phyloP scores from a whole-genome alignment of 2,888 invertebrate species.

The Prenolepis imparis region DNA sequence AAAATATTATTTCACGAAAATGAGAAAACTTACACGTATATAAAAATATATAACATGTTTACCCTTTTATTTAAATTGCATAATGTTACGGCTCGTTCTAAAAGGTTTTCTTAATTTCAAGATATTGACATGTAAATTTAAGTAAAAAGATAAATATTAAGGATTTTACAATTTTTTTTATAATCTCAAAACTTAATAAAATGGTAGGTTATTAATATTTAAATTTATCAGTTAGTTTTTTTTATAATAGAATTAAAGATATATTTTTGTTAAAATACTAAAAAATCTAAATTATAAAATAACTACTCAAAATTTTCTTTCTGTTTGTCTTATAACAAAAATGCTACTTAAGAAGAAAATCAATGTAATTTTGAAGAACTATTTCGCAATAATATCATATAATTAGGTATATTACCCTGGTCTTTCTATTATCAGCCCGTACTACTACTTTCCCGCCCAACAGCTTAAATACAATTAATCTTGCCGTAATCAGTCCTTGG shows the following conservation, averaged over 20 bases:
- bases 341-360: not conserved
- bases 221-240: no score
- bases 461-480: not conserved
- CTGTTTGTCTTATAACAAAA: not conserved
- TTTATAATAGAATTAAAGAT: no score
- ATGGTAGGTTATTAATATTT: not conserved
- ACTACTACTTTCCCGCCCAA: not conserved
- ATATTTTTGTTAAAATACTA: no score
- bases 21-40: not conserved
- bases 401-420: not conserved
- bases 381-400: not conserved
- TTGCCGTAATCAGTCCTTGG: not conserved
- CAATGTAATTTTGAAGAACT: not conserved
- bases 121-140: not conserved
- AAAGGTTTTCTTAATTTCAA: not conserved
- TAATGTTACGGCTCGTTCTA: not conserved
- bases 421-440: not conserved
- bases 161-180: not conserved
- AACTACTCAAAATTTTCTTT: no score
- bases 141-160: not conserved
- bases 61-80: not conserved
- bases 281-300: no score
- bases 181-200: not conserved
- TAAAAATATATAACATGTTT: not conserved
- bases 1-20: not conserved